Evolutionary conservation across 2,797 vertebrate species (phyloP).

Genomic region (Argya squamiceps): DNA sequence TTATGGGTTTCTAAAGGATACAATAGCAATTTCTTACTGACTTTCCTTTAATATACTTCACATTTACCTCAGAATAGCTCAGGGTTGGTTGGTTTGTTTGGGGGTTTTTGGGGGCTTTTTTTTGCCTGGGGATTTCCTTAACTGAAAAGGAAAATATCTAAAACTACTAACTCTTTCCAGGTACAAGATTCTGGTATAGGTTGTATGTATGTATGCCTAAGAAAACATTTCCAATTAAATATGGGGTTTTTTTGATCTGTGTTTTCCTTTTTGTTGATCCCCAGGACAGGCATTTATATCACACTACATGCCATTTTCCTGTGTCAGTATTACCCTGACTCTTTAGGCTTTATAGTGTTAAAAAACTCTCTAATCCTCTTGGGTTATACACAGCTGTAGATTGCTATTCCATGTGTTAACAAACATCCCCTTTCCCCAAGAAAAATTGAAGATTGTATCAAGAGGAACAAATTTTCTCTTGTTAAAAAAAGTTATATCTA

Average conservation of each 20-base stretch:
- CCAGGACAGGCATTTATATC: background rate
- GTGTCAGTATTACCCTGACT: background rate
- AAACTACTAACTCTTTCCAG: background rate
- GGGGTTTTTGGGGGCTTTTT: background rate
- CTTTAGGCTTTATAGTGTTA: background rate
- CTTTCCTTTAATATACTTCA: background rate
- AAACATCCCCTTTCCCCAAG: background rate
- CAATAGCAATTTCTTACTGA: background rate
- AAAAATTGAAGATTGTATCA: background rate
- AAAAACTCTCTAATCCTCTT: background rate
- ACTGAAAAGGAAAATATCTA: background rate
- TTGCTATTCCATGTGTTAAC: background rate
- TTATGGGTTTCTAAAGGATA: background rate
- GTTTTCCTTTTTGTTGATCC: background rate
- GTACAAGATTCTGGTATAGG: background rate
- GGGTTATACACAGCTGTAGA: background rate
- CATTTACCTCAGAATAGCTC: background rate
- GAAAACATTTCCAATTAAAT: background rate
- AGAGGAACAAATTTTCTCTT: background rate
- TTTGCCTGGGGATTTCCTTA: slow-evolving; percentile 32
- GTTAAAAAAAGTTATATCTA: background rate
- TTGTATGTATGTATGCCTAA: background rate
- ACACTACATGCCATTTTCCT: background rate
- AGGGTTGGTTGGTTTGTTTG: background rate
- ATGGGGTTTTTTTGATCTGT: accelerated